Evolutionary conservation across 92 coral and sea anemone species (phyloP).

Genomic region (Epizoanthus scotinus): DNA sequence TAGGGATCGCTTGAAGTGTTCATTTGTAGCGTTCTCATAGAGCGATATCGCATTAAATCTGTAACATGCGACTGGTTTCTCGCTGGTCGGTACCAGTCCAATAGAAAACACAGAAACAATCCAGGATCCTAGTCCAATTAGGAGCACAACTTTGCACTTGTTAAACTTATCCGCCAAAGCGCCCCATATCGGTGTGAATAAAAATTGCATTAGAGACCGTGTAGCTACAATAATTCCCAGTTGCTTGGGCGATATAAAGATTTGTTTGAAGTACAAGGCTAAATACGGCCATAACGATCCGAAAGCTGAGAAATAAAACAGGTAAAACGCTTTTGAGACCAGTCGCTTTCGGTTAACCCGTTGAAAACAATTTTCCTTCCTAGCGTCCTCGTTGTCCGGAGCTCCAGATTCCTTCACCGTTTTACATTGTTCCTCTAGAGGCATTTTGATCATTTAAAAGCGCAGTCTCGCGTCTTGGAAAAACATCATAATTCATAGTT

Average conservation of each 20-base stretch:
- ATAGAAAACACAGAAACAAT: conserved; percentile 74
- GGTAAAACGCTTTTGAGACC: conserved; percentile 94
- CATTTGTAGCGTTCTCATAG: conserved; percentile 54
- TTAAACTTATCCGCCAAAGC: conserved; percentile 92
- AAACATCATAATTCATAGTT: conserved; percentile 8
- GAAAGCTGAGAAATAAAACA: conserved; percentile 95
- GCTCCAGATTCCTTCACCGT: background rate
- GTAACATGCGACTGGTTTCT: conserved; percentile 82
- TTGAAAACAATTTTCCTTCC: conserved; percentile 52
- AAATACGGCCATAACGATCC: conserved; percentile 97
- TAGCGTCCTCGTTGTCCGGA: background rate
- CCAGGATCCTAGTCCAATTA: conserved; percentile 87
- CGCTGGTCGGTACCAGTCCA: conserved; percentile 83
- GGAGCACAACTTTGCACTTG: conserved; percentile 81
- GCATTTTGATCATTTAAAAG: conserved; percentile 17
- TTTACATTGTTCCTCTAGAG: conserved; percentile 1
- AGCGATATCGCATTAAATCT: conserved; percentile 72
- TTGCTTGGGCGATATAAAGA: conserved; percentile 94
- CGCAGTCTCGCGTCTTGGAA: background rate
- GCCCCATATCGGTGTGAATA: conserved; percentile 96
- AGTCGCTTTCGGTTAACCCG: conserved; percentile 88
- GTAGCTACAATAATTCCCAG: conserved; percentile 94
- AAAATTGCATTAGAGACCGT: conserved; percentile 86
- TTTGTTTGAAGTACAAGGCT: conserved; percentile 92
- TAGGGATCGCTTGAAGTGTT: conserved; percentile 32